These are phyloP conservation scores for Acanthurus tractus DNA, from an alignment of 2,797 vertebrate species.

Conservation along the genomic window DNA sequence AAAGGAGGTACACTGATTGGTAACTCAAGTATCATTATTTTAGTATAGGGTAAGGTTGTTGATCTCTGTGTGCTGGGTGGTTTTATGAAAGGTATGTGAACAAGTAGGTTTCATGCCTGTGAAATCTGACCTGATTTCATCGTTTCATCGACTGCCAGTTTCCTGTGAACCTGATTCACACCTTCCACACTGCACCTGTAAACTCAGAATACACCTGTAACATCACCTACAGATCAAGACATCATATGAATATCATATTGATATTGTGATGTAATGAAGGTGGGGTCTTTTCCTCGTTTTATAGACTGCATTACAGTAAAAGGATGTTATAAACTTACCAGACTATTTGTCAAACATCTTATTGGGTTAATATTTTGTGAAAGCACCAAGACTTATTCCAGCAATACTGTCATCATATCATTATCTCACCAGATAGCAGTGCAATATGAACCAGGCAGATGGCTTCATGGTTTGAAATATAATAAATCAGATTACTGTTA, in stretches of 20 bases:
- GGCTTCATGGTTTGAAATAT: background rate
- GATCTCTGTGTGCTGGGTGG: background rate
- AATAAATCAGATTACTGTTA: conserved; percentile 52
- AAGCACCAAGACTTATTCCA: too few relatives aligned
- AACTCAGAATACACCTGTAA: conserved; percentile 18
- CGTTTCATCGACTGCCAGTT: background rate
- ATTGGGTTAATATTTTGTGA: too few relatives aligned
- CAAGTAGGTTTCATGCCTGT: conserved; percentile 8
- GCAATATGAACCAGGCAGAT: conserved; percentile 15
- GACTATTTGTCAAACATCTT: too few relatives aligned
- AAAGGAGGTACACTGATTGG: conserved; percentile 5
- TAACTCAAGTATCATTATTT: conserved; percentile 5
- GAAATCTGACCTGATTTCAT: conserved; percentile 41
- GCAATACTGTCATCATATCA: too few relatives aligned
- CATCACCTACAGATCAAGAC: too few relatives aligned
- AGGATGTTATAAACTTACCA: too few relatives aligned
- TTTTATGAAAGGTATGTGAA: conserved; percentile 14
- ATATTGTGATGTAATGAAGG: too few relatives aligned
- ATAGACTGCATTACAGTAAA: too few relatives aligned
- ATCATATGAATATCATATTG: too few relatives aligned
- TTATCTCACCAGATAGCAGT: background rate
- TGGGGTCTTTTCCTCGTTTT: too few relatives aligned
- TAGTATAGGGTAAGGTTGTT: background rate
- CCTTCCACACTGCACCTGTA: background rate
- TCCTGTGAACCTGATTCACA: conserved; percentile 18